A percentile compares a stretch with the other conserved stretches of the same genome.
Conservation (phyloP, 2,113 vertebrate species). For the Sceloporus tristichus region DNA sequence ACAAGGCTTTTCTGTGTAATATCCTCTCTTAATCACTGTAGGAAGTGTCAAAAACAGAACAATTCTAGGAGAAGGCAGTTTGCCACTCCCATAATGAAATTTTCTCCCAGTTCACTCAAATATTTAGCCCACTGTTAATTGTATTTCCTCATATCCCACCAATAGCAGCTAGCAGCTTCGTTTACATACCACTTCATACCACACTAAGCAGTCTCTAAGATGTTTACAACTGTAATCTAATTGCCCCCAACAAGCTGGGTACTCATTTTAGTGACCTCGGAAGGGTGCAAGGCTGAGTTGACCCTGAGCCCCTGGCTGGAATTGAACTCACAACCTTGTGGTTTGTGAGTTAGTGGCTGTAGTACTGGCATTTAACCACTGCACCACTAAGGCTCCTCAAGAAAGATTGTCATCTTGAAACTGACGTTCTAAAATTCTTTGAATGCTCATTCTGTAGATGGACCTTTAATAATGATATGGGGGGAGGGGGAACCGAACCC, state of each 20-base stretch:
- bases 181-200: no score
- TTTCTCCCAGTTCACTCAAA: accelerated
- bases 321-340: no score
- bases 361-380: no score
- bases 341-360: no score
- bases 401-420: neutral
- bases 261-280: no score
- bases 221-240: no score
- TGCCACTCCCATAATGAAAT: neutral
- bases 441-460: neutral
- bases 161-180: no score
- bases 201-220: no score
- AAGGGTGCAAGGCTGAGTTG: no score
- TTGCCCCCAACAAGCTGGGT: no score
- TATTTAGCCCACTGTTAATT: accelerated
- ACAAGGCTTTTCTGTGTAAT: neutral
- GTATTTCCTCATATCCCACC: accelerated
- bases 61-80: neutral
- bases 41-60: neutral
- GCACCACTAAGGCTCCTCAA: neutral
- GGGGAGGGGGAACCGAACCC: neutral
- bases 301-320: no score
- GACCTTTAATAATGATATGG: neutral
- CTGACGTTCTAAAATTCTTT: accelerated
- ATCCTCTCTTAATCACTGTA: neutral